A percentile compares a stretch with the other conserved stretches of the same genome.
These are phyloP conservation scores for Anaspis maculata DNA, from an alignment of 2,888 invertebrate species.

Conservation along the genomic window DNA sequence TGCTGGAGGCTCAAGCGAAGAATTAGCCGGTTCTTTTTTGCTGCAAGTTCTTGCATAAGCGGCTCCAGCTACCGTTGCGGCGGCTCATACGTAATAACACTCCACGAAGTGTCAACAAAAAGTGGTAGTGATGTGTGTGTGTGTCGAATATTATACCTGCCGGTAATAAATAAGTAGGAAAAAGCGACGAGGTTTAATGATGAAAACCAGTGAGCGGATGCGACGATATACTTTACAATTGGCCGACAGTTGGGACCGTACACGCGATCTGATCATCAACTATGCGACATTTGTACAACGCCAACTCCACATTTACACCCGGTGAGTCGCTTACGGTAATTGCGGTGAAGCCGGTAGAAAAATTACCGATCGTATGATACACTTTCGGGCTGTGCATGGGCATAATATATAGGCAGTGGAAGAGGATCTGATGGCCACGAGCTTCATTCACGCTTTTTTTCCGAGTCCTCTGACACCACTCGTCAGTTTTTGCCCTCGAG, in stretches of 20 bases:
- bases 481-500: too few relatives aligned
- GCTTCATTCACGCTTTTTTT: constrained; percentile 9
- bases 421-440: constrained; percentile 1
- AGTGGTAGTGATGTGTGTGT: too few relatives aligned
- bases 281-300: constrained; percentile 27
- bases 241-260: constrained; percentile 23
- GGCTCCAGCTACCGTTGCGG: constrained; percentile 1
- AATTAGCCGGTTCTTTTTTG: too few relatives aligned
- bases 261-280: constrained; percentile 33
- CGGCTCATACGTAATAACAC: constrained; percentile 7
- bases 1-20: too few relatives aligned
- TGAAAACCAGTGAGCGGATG: constrained; percentile 28
- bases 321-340: constrained; percentile 18
- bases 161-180: too few relatives aligned
- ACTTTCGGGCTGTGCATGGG: too few relatives aligned
- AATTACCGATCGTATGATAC: constrained; percentile 13
- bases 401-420: too few relatives aligned
- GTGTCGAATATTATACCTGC: too few relatives aligned
- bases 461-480: not conserved
- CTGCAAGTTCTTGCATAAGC: too few relatives aligned
- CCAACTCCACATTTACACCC: constrained; percentile 27
- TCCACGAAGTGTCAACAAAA: constrained; percentile 13
- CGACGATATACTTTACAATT: constrained; percentile 25
- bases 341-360: constrained; percentile 6
- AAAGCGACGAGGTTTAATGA: constrained; percentile 25